phyloP scores from a whole-genome alignment of 1,140 invertebrate genomes.

The Centruroides sculpturatus region DNA sequence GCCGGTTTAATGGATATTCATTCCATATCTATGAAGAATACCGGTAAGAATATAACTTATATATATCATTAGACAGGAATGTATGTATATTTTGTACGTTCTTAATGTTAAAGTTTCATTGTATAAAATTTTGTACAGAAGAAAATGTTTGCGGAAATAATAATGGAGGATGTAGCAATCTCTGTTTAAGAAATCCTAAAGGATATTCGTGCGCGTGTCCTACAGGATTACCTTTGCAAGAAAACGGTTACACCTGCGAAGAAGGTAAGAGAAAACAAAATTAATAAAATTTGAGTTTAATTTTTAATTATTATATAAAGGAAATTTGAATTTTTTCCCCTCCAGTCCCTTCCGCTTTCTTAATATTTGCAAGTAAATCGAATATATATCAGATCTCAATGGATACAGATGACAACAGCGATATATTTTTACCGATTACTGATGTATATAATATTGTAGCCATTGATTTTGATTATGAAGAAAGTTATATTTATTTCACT shows the following conservation, averaged over 20 bases:
- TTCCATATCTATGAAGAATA: slow-evolving; percentile 41
- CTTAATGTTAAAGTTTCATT: no score
- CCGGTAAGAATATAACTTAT: slow-evolving; percentile 3
- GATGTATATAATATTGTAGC: slow-evolving; percentile 34
- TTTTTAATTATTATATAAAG: no score
- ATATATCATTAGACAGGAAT: no score
- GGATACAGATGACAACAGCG: slow-evolving; percentile 57
- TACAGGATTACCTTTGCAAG: slow-evolving; percentile 64
- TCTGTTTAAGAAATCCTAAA: slow-evolving; percentile 55
- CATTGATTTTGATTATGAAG: slow-evolving; percentile 30
- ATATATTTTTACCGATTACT: slow-evolving; percentile 58
- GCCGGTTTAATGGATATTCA: slow-evolving; percentile 61
- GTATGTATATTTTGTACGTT: no score
- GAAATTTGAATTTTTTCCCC: slow-evolving; percentile 31
- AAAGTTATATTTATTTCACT: slow-evolving; percentile 31
- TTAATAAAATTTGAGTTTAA: no score
- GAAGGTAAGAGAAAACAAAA: slow-evolving; percentile 13
- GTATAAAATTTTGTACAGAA: slow-evolving; percentile 31
- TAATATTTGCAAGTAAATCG: slow-evolving; percentile 70
- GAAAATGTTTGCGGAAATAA: slow-evolving; percentile 52
- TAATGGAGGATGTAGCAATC: slow-evolving; percentile 74
- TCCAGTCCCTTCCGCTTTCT: slow-evolving; percentile 57
- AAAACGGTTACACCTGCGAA: slow-evolving; percentile 45
- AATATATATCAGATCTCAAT: slow-evolving; percentile 63
- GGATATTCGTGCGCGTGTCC: slow-evolving; percentile 68